Evolutionary conservation across 2,113 vertebrate genomes (phyloP).

Genomic region (Terrapene triunguis): DNA sequence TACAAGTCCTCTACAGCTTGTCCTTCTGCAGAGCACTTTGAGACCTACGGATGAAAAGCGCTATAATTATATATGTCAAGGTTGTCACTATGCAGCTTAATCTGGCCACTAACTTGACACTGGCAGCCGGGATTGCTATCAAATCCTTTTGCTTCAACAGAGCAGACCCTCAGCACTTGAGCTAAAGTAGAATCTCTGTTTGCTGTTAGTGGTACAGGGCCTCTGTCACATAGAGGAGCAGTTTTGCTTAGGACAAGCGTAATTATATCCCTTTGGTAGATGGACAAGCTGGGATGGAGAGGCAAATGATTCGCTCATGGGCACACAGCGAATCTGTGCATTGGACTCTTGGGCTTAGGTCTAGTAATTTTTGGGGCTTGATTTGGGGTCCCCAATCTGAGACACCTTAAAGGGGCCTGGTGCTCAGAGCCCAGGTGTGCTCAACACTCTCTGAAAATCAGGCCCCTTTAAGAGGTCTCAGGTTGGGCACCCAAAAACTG

Average conservation of each 20-base stretch:
- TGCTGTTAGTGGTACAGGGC: not conserved
- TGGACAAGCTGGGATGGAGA: not conserved
- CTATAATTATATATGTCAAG: not conserved
- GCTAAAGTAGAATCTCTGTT: not conserved
- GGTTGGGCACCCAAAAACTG: not conserved
- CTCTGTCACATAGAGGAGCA: rapidly evolving
- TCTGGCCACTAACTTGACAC: not conserved
- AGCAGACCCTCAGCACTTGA: not conserved
- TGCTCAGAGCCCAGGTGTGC: not conserved
- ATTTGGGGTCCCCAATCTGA: not conserved
- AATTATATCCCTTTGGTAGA: rapidly evolving
- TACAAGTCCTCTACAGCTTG: no score
- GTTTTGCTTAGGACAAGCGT: not conserved
- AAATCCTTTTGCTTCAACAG: not conserved
- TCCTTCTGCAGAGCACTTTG: not conserved
- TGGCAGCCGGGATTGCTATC: not conserved
- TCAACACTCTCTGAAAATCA: not conserved
- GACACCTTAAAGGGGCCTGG: not conserved
- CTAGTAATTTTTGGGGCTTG: not conserved
- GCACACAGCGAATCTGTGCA: not conserved
- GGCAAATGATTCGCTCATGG: not conserved
- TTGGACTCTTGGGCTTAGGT: not conserved
- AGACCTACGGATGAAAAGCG: not conserved
- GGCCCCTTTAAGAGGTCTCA: not conserved
- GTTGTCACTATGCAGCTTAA: not conserved